These are phyloP conservation scores for Australoheros scitulus DNA, from an alignment of 2,113 vertebrate genomes.

Conservation along the genomic window DNA sequence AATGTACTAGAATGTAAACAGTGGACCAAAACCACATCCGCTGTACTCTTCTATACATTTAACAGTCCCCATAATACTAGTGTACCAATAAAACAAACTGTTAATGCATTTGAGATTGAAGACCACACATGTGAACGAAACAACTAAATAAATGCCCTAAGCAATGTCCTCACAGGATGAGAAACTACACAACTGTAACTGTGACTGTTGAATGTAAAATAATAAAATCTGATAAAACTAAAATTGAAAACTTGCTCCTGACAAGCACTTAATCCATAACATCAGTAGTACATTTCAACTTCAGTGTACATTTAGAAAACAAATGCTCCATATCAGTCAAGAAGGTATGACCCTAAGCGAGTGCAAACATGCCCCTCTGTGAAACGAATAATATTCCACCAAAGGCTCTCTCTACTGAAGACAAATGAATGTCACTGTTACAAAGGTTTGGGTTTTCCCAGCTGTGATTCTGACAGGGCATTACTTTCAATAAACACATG, in stretches of 20 bases:
- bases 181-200: background rate
- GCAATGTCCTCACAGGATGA: background rate
- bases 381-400: slow-evolving; percentile 45
- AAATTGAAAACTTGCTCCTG: background rate
- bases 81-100: background rate
- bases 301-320: slow-evolving; percentile 17
- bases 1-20: background rate
- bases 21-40: background rate
- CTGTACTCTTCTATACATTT: background rate
- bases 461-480: slow-evolving; percentile 67
- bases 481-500: slow-evolving; percentile 71
- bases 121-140: background rate
- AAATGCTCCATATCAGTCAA: slow-evolving; percentile 28
- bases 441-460: slow-evolving; percentile 51
- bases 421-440: slow-evolving; percentile 56
- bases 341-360: slow-evolving; percentile 22
- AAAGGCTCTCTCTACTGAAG: slow-evolving; percentile 40
- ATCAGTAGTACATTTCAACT: slow-evolving; percentile 7
- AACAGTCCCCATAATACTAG: background rate
- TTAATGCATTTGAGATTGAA: background rate
- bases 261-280: slow-evolving; percentile 23
- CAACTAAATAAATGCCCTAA: background rate
- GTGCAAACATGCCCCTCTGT: slow-evolving; percentile 22
- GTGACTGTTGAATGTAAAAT: background rate
- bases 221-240: background rate